Evolutionary conservation across 1,140 invertebrate genomes (phyloP).

Genomic region (Anastatus disparis): DNA sequence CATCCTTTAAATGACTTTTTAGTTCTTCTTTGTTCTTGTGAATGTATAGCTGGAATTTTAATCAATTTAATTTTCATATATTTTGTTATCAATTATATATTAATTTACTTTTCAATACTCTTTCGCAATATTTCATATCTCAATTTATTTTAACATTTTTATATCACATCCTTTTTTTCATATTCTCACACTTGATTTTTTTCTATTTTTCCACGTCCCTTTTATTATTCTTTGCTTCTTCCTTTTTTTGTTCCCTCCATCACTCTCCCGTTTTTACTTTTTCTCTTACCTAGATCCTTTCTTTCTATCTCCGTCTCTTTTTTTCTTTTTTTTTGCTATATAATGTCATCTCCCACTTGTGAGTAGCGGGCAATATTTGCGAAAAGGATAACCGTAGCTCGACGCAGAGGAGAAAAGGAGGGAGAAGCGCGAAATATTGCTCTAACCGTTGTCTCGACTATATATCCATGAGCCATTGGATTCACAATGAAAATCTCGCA

Average conservation of each 20-base stretch:
- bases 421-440: conserved; percentile 15
- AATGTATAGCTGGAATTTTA: no score
- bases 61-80: no score
- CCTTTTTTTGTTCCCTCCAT: background rate
- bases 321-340: background rate
- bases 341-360: background rate
- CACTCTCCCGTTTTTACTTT: background rate
- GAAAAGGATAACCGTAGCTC: background rate
- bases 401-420: no score
- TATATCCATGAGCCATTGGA: background rate
- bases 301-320: background rate
- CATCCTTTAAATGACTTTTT: no score
- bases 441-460: background rate
- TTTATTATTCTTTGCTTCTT: background rate
- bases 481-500: background rate
- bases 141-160: background rate
- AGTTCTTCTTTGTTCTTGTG: no score
- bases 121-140: background rate
- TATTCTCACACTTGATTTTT: background rate
- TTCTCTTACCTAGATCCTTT: background rate
- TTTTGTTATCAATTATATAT: no score
- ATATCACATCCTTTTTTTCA: background rate
- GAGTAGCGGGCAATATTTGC: conserved; percentile 16
- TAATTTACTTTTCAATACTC: no score
- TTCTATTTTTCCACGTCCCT: no score